phyloP scores from a whole-genome alignment of 2,113 vertebrate genomes.

The Solea senegalensis region DNA sequence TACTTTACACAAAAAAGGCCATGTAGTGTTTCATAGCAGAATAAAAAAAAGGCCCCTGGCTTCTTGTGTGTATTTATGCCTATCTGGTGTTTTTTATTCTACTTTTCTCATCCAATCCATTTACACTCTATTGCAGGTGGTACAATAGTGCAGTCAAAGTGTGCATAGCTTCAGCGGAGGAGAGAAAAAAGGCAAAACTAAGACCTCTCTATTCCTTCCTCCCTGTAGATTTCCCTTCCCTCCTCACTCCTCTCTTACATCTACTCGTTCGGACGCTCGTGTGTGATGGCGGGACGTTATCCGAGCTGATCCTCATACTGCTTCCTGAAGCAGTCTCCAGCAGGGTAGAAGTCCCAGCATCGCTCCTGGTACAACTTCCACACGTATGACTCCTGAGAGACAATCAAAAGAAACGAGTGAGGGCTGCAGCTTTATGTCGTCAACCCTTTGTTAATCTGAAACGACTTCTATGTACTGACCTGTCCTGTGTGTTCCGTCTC shows the following conservation, averaged over 20 bases:
- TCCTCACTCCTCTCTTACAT: background rate
- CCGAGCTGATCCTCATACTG: conserved; percentile 93
- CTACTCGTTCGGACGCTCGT: conserved; percentile 2
- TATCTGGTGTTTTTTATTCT: conserved; percentile 6
- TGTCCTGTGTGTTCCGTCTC: conserved; percentile 95
- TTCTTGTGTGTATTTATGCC: conserved; percentile 8
- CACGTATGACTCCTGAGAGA: conserved; percentile 89
- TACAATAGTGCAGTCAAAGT: conserved; percentile 49
- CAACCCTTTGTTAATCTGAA: background rate
- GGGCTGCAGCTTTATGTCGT: background rate
- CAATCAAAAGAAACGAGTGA: background rate
- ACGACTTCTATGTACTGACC: conserved; percentile 74
- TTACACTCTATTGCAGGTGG: conserved; percentile 43
- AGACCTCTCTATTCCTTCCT: conserved; percentile 24
- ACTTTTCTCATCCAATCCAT: conserved; percentile 14
- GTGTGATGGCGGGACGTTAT: conserved; percentile 66
- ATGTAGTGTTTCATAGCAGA: conserved; percentile 51
- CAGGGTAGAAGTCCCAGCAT: conserved; percentile 94
- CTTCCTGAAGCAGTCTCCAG: conserved; percentile 94
- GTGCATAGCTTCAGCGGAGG: conserved; percentile 68
- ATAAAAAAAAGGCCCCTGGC: conserved; percentile 38
- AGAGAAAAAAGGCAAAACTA: conserved; percentile 50
- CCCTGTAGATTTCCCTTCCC: conserved; percentile 20
- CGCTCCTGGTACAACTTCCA: conserved; percentile 96
- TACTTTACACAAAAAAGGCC: conserved; percentile 58